These are phyloP conservation scores for Heliconius charithonia DNA, from an alignment of 2,888 invertebrate species.

Conservation along the genomic window DNA sequence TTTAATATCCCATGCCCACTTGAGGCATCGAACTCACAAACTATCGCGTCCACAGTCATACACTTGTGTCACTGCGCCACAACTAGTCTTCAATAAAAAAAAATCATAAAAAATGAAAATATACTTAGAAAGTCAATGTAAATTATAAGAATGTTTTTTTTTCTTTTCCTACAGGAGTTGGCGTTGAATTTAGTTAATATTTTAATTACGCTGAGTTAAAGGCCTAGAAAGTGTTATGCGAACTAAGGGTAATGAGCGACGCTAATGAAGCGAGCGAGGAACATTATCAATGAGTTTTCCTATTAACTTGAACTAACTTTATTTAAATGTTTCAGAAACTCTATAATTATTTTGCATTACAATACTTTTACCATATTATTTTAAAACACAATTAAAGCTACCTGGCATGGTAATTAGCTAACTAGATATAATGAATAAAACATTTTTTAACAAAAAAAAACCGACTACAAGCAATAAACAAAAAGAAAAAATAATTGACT, in stretches of 20 bases:
- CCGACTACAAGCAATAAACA: no score
- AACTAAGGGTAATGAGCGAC: slow-evolving; percentile 45
- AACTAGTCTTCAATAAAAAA: neutral
- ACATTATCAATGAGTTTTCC: slow-evolving; percentile 44
- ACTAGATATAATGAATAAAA: no score
- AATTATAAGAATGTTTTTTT: neutral
- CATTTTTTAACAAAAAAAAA: no score
- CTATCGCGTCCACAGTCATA: no score
- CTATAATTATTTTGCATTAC: slow-evolving; percentile 18
- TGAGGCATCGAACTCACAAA: no score
- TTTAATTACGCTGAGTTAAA: slow-evolving; percentile 43
- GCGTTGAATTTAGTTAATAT: slow-evolving; percentile 31
- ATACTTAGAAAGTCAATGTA: neutral
- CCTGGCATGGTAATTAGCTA: no score
- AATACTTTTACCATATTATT: neutral
- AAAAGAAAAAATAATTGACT: no score
- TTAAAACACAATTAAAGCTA: neutral
- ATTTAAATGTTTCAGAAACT: slow-evolving; percentile 21
- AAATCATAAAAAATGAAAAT: slow-evolving; percentile 5
- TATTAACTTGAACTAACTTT: slow-evolving; percentile 38
- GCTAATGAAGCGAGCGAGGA: slow-evolving; percentile 42
- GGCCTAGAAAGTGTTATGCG: slow-evolving; percentile 46
- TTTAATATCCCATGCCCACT: no score
- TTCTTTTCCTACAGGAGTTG: slow-evolving; percentile 12
- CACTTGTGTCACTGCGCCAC: no score